Conservation (phyloP, 2,113 vertebrate species). For the Prietella phreatophila region DNA sequence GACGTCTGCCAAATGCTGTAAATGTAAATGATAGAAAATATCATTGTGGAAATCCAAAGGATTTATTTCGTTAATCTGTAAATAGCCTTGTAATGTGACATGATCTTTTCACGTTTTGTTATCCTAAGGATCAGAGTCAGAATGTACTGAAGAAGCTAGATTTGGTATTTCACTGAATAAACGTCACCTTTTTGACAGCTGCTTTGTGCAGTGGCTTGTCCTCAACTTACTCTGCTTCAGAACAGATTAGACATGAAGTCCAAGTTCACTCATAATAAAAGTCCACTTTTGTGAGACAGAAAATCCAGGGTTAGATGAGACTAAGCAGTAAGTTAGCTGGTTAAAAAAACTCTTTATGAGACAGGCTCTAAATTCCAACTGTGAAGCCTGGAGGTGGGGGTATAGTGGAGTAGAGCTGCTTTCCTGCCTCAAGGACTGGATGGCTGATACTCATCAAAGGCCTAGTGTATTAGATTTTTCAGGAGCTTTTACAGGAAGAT, state of each 20-base stretch:
- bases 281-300: neutral
- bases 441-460: neutral
- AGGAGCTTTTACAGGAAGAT: neutral
- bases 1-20: no score
- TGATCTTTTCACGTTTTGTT: neutral
- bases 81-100: neutral
- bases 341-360: neutral
- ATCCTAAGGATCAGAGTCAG: neutral
- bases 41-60: neutral
- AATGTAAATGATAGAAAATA: neutral
- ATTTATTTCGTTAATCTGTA: neutral
- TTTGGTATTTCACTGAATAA: neutral
- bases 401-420: neutral
- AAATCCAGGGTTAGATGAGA: neutral
- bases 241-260: neutral
- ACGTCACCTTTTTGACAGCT: slow-evolving; percentile 10
- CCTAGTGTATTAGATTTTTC: neutral
- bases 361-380: neutral
- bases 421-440: neutral
- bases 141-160: neutral
- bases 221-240: neutral
- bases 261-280: neutral
- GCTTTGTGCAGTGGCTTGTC: neutral
- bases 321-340: neutral
- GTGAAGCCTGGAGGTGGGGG: neutral